A percentile compares a stretch with the other conserved stretches of the same genome.
Conservation (phyloP, 2,797 vertebrate species). For the Podarcis siculus region DNA sequence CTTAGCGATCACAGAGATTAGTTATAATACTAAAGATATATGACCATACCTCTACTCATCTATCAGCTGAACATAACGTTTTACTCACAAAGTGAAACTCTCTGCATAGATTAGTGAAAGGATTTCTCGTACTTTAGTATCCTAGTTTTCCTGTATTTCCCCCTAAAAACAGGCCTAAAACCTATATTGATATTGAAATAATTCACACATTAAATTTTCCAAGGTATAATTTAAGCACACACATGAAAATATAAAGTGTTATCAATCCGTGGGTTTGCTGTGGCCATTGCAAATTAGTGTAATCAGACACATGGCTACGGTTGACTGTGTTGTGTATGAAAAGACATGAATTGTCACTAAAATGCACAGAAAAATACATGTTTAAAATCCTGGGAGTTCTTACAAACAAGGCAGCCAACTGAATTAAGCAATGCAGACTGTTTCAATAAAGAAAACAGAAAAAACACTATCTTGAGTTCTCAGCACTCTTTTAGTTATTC, state of each 20-base stretch:
- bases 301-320: background rate
- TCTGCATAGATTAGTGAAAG: background rate
- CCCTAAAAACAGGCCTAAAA: background rate
- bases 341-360: background rate
- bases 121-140: background rate
- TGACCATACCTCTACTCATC: background rate
- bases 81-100: slow-evolving; percentile 6
- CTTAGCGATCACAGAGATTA: slow-evolving; percentile 18
- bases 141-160: background rate
- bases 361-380: background rate
- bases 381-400: background rate
- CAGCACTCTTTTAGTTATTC: slow-evolving; percentile 35
- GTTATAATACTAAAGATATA: slow-evolving; percentile 10
- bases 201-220: background rate
- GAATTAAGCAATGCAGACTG: background rate
- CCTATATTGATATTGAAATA: background rate
- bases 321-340: background rate
- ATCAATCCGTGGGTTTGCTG: background rate
- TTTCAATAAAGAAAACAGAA: slow-evolving; percentile 5
- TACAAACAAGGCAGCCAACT: background rate
- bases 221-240: background rate
- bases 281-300: background rate
- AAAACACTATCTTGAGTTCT: background rate
- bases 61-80: background rate
- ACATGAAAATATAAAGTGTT: background rate